Conservation (phyloP, 2,113 vertebrate genomes). For the Alouatta palliata region DNA sequence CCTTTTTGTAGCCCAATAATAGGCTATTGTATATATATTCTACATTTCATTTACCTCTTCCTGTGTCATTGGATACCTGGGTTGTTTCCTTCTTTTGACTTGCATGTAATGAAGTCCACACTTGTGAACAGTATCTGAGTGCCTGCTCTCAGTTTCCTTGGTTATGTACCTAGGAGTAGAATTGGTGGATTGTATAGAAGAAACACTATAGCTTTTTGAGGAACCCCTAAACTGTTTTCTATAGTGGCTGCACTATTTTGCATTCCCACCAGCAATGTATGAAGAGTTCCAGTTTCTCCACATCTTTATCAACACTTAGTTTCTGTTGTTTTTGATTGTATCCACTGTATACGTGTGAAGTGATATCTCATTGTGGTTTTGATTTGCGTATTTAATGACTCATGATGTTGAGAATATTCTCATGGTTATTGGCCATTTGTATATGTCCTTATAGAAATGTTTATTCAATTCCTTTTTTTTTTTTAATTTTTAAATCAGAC, state of each 20-base stretch:
- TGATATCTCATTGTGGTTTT: neutral
- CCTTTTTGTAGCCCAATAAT: neutral
- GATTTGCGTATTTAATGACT: neutral
- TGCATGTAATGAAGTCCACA: neutral
- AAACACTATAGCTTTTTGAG: neutral
- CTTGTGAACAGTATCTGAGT: neutral
- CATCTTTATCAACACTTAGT: neutral
- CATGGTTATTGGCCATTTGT: neutral
- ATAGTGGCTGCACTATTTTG: neutral
- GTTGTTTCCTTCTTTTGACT: constrained; percentile 7
- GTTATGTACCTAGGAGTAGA: neutral
- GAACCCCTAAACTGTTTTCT: neutral
- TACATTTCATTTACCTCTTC: neutral
- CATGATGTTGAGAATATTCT: neutral
- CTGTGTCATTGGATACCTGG: neutral
- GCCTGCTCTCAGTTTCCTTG: neutral
- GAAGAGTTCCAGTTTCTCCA: neutral
- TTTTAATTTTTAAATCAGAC: too few relatives aligned
- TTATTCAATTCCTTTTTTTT: neutral
- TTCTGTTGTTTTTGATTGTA: neutral
- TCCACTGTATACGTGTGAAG: neutral
- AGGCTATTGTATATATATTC: neutral
- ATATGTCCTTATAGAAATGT: neutral
- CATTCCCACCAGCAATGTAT: neutral
- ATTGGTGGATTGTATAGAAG: neutral